Evolutionary conservation across 2,113 vertebrate species (phyloP).

Genomic region (Sinosuthora webbiana): DNA sequence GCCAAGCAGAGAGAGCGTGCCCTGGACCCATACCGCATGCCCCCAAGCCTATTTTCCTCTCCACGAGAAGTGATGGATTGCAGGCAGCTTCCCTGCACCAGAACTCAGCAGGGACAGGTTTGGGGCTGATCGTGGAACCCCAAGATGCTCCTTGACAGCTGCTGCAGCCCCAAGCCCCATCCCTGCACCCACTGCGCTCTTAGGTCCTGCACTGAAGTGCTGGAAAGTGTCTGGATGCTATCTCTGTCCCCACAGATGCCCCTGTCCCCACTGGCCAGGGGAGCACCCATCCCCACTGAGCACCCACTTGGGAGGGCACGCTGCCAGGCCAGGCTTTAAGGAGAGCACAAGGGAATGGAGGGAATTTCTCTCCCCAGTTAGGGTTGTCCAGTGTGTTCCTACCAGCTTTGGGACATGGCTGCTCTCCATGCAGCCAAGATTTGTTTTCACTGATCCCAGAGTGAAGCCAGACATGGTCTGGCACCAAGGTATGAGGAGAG

Average conservation of each 20-base stretch:
- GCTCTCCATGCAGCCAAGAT: fast-evolving
- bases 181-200: neutral
- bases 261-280: fast-evolving
- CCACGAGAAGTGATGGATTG: neutral
- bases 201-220: neutral
- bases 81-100: neutral
- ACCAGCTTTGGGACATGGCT: fast-evolving
- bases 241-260: neutral
- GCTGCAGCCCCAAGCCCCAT: neutral
- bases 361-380: neutral
- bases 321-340: neutral
- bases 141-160: neutral
- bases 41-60: slow-evolving; percentile 26
- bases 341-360: neutral
- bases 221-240: neutral
- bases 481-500: neutral
- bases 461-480: fast-evolving
- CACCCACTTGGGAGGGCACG: fast-evolving
- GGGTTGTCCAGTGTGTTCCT: neutral
- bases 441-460: neutral
- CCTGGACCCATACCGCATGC: neutral
- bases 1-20: slow-evolving; percentile 31
- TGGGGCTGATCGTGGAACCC: neutral
- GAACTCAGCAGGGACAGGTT: neutral
- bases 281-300: neutral